Evolutionary conservation across 2,888 invertebrate species (phyloP).

Genomic region (Dysmachus trigonus): DNA sequence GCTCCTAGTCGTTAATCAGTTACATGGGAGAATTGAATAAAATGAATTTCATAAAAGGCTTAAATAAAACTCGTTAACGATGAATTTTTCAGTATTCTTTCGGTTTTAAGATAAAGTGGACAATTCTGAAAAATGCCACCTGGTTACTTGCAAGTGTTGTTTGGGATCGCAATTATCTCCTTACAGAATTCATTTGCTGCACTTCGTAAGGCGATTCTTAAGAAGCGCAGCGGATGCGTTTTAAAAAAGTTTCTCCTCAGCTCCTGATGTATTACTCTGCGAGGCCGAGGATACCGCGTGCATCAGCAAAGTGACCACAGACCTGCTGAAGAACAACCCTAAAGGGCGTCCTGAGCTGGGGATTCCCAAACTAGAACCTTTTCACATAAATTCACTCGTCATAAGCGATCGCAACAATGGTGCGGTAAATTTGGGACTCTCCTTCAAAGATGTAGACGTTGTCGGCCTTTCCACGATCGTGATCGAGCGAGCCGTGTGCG

Average conservation of each 20-base stretch:
- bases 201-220: not conserved
- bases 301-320: slow-evolving; percentile 44
- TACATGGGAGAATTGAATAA: not conserved
- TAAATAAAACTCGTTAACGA: not conserved
- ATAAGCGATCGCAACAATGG: slow-evolving; percentile 21
- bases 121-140: not conserved
- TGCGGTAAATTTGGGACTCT: slow-evolving; percentile 34
- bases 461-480: slow-evolving; percentile 37
- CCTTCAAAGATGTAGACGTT: slow-evolving; percentile 44
- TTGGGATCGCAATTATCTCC: not conserved
- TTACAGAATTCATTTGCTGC: not conserved
- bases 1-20: not conserved
- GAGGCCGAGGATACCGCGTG: slow-evolving; percentile 47
- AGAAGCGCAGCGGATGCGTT: not conserved
- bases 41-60: not conserved
- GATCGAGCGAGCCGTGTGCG: slow-evolving; percentile 47
- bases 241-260: slow-evolving; percentile 26
- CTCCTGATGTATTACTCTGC: slow-evolving; percentile 48
- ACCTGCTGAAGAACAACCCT: slow-evolving; percentile 46
- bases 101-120: not conserved
- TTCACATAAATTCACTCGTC: slow-evolving; percentile 28
- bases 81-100: not conserved
- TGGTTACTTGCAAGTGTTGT: not conserved
- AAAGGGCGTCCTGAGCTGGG: slow-evolving; percentile 45
- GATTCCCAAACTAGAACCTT: slow-evolving; percentile 45